Percentiles rank a stretch among this genome's conserved stretches.
phyloP scores from a whole-genome alignment of 2,797 vertebrate genomes.

The Galago senegalensis region DNA sequence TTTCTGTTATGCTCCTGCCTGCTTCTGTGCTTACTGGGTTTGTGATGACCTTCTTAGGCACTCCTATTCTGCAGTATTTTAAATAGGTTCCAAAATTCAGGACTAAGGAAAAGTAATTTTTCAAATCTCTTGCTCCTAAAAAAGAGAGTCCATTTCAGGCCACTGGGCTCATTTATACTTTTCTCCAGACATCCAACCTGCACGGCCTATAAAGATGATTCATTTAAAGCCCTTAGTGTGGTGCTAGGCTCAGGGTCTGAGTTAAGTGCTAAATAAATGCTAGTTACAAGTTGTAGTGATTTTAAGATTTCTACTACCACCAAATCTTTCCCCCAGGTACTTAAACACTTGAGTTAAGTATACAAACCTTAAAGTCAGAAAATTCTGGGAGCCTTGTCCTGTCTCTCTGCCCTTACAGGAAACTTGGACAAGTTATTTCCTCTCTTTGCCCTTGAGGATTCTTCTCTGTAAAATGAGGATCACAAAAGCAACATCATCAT shows the following conservation, averaged over 20 bases:
- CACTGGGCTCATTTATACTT: not conserved
- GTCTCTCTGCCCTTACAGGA: not conserved
- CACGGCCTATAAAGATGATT: not conserved
- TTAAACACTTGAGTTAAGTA: not conserved
- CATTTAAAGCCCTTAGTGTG: not conserved
- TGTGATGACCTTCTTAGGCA: not conserved
- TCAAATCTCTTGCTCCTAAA: not conserved
- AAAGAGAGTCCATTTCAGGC: slow-evolving; percentile 14
- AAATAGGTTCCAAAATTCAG: slow-evolving; percentile 54
- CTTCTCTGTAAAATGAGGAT: not conserved
- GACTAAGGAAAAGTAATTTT: slow-evolving; percentile 59
- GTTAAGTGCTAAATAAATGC: slow-evolving; percentile 19
- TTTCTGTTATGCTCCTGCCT: slow-evolving; percentile 40
- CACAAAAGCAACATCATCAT: not conserved
- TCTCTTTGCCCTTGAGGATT: not conserved
- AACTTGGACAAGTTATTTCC: not conserved
- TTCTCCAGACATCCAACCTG: not conserved
- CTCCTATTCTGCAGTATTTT: slow-evolving; percentile 55
- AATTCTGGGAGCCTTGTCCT: not conserved
- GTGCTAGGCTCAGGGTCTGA: not conserved
- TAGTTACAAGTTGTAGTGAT: not conserved
- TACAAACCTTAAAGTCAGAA: not conserved
- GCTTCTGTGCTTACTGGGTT: not conserved
- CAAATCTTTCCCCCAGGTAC: not conserved
- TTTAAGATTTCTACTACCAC: not conserved